These are phyloP conservation scores for Zoanthus sociatus DNA, from an alignment of 92 coral and sea anemone species.

Conservation along the genomic window DNA sequence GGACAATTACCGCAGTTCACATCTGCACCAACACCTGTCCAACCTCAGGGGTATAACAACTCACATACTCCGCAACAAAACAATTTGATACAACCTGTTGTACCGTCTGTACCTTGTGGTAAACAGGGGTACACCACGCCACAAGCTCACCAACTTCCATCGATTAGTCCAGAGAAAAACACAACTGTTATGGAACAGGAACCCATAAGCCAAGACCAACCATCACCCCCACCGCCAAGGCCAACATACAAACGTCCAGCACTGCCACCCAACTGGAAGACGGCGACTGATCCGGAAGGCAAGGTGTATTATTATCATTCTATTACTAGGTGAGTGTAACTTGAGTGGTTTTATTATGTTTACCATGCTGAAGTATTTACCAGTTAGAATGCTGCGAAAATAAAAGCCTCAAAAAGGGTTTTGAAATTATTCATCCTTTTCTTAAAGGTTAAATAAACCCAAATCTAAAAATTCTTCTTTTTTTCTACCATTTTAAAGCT, in stretches of 20 bases:
- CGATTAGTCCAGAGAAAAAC: constrained; percentile 22
- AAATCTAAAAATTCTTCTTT: too few relatives aligned
- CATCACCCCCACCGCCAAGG: constrained; percentile 66
- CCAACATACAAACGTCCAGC: constrained; percentile 58
- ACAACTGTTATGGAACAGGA: constrained; percentile 7
- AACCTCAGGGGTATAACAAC: constrained; percentile 14
- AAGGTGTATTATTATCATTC: constrained; percentile 94
- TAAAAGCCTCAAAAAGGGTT: too few relatives aligned
- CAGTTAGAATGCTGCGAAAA: too few relatives aligned
- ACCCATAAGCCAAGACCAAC: constrained; percentile 11
- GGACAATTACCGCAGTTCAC: constrained; percentile 63
- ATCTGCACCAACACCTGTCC: constrained; percentile 46
- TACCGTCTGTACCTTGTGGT: constrained; percentile 4
- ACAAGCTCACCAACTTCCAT: constrained; percentile 17
- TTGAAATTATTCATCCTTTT: too few relatives aligned
- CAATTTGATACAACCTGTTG: constrained; percentile 1
- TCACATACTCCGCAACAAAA: constrained; percentile 29
- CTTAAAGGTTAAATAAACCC: too few relatives aligned
- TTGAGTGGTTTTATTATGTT: too few relatives aligned
- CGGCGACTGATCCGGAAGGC: constrained; percentile 95
- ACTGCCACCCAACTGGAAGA: constrained; percentile 93
- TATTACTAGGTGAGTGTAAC: constrained; percentile 76
- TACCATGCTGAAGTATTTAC: too few relatives aligned
- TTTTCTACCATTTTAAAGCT: too few relatives aligned
- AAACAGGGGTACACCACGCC: constrained; percentile 19